Conservation (phyloP, 1,140 invertebrate species). For the Drosophila murphyi region DNA sequence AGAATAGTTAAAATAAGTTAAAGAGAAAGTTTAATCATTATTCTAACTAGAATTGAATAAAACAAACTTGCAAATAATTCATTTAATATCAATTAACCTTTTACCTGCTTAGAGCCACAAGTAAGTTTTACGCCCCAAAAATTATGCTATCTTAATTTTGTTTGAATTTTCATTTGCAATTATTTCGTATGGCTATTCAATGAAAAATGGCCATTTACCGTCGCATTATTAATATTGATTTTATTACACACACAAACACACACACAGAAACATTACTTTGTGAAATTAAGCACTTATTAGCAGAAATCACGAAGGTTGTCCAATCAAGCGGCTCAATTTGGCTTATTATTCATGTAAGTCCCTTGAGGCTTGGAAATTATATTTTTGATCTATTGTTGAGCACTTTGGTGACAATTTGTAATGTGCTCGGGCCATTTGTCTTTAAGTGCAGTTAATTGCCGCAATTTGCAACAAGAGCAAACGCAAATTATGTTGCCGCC, state of each 20-base stretch:
- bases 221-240: conserved; percentile 5
- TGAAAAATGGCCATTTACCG: neutral
- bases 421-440: conserved; percentile 47
- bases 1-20: no score
- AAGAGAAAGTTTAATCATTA: no score
- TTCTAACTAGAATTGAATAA: no score
- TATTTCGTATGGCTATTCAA: neutral
- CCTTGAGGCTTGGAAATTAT: conserved; percentile 16
- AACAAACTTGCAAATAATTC: no score
- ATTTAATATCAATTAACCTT: no score
- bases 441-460: conserved; percentile 72
- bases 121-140: conserved; percentile 6
- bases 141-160: conserved; percentile 26
- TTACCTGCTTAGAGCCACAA: no score
- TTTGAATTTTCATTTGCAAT: no score
- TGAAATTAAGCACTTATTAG: conserved; percentile 13
- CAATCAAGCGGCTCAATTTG: conserved; percentile 2
- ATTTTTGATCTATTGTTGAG: conserved; percentile 37
- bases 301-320: conserved; percentile 5
- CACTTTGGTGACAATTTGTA: conserved; percentile 35
- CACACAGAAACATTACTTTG: neutral
- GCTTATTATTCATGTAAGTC: conserved; percentile 35
- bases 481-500: conserved; percentile 49
- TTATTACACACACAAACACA: neutral
- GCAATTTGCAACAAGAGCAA: conserved; percentile 58